Base-by-base conservation (phyloP, 2,797 vertebrate species). In the Coregonus suidteri region DNA sequence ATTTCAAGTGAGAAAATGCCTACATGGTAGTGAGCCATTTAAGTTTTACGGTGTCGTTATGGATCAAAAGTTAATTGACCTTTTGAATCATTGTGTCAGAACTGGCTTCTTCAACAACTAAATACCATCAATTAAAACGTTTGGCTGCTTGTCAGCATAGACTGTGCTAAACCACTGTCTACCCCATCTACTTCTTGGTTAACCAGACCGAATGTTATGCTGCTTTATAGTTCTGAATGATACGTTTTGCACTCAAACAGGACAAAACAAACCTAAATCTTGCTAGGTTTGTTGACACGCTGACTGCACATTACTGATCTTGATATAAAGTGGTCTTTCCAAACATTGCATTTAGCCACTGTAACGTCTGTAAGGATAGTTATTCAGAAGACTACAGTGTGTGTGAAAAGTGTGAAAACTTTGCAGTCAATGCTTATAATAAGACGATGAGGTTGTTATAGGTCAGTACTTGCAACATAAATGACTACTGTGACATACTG, bases 1-100 rank as follows among this genome's bases (percentile, higher is more conserved):
- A 53, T n/a, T 78, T 47, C 78, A 81, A 52, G 75, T 77, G 15
- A 66, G n/a, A 56, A 80, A 69, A 34, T 78, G 75, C 56, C 25
- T 20, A 25, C 6, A 65, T 0, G 11, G 4, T 16, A 37, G 34
- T 6, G 20, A 41, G 47, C 15, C 1, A 31, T 41, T 73, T 56
- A 2, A 13, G 41, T 47, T 47, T 47, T 47, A 47, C 41, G 41
- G 9, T 47, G 41, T 47, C 0, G 66, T 52, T 52, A 34, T 54
- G 52, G 52, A 53, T 66, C 25, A 51, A 35, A 67, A 77, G 16
- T n/a, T 56, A 34, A 72, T 72, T 67, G 52, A 5, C 16, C 3
- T 51, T 76, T 20, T 71, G 34, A 68, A 47, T 51, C 31, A 59
- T 73, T 77, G 72, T 67, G 52, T 65, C 11, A 47, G n/a, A 75